Evolutionary conservation across 2,113 vertebrate species (phyloP).

Genomic region (Sinosuthora webbiana): DNA sequence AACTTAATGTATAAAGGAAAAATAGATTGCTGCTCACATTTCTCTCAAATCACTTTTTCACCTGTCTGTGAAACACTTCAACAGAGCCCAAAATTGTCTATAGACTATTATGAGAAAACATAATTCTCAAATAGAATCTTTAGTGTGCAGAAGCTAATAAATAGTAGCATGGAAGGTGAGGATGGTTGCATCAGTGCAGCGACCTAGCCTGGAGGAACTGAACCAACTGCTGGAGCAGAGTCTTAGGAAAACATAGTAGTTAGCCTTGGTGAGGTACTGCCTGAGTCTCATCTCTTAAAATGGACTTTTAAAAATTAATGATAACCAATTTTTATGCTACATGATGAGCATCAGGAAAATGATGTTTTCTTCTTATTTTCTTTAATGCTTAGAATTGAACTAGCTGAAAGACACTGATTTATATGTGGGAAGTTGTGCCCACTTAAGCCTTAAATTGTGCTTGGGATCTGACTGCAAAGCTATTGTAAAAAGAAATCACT

Average conservation of each 20-base stretch:
- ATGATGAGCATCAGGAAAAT: not conserved
- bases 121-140: not conserved
- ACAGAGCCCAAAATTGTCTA: not conserved
- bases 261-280: not conserved
- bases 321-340: not conserved
- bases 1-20: not conserved
- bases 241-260: not conserved
- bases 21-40: not conserved
- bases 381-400: not conserved
- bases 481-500: not conserved
- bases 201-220: not conserved
- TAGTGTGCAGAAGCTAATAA: not conserved
- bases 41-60: not conserved
- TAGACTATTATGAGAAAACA: not conserved
- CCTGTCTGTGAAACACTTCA: not conserved
- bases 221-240: not conserved
- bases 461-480: not conserved
- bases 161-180: not conserved
- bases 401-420: not conserved
- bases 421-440: not conserved
- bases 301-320: not conserved
- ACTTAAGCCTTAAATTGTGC: conserved; percentile 12
- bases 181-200: not conserved
- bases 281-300: not conserved
- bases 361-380: not conserved